phyloP scores from a whole-genome alignment of 2,888 invertebrate species.

The Epinotia ramella region DNA sequence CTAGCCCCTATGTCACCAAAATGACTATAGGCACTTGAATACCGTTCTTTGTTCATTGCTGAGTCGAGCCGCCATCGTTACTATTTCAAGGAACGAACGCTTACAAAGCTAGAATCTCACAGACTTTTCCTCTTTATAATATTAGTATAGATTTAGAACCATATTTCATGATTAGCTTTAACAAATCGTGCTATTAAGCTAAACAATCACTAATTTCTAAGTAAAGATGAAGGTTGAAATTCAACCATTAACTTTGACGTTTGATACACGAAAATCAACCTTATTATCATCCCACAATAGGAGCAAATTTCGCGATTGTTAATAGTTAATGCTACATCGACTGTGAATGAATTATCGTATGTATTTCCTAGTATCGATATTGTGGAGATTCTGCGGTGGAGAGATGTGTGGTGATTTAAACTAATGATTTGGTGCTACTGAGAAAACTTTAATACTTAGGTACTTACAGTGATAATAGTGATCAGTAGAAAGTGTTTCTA shows the following conservation, averaged over 20 bases:
- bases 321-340: conserved; percentile 2
- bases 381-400: not conserved
- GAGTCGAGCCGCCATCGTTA: too few relatives aligned
- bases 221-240: conserved; percentile 16
- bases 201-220: conserved; percentile 17
- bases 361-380: conserved; percentile 27
- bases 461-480: not conserved
- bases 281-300: not conserved
- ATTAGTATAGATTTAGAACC: too few relatives aligned
- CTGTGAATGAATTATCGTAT: conserved; percentile 15
- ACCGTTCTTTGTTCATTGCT: too few relatives aligned
- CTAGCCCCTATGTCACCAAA: too few relatives aligned
- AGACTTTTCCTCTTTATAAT: too few relatives aligned
- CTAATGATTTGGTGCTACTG: conserved; percentile 15
- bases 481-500: too few relatives aligned
- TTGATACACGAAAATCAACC: not conserved
- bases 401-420: conserved; percentile 4
- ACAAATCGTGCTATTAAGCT: conserved; percentile 2
- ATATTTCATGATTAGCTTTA: not conserved
- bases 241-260: not conserved
- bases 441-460: conserved; percentile 8
- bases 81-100: too few relatives aligned
- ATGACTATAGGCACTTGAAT: too few relatives aligned
- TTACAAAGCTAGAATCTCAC: too few relatives aligned
- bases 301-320: not conserved